Percentiles rank a stretch among this genome's conserved stretches.
These are phyloP conservation scores for Petrosia ficiformis DNA, from an alignment of 37 sponge, comb jelly and placozoan species.

Conservation along the genomic window DNA sequence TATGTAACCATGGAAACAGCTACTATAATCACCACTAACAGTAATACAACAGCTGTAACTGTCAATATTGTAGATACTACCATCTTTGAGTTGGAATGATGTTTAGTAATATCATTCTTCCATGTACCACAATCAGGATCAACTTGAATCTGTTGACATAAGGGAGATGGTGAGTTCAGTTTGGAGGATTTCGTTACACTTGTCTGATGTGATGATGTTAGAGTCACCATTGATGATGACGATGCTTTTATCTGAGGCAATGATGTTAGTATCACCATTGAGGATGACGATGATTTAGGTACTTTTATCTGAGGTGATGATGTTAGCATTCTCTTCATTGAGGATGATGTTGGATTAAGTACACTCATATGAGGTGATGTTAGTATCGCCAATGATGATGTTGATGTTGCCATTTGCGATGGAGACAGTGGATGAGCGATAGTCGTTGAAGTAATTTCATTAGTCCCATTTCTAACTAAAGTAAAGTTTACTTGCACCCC, in stretches of 20 bases:
- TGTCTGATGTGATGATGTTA: background rate
- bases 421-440: background rate
- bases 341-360: background rate
- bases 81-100: background rate
- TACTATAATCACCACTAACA: background rate
- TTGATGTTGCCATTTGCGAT: background rate
- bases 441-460: background rate
- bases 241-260: background rate
- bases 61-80: background rate
- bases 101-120: background rate
- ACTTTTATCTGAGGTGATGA: background rate
- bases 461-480: background rate
- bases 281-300: background rate
- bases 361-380: background rate
- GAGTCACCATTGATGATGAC: background rate
- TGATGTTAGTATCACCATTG: background rate
- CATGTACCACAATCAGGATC: background rate
- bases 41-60: background rate
- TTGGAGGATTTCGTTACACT: background rate
- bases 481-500: slow-evolving; percentile 45
- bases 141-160: background rate
- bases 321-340: background rate
- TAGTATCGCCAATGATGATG: background rate
- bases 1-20: background rate
- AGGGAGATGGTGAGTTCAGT: background rate